Evolutionary conservation across 2,888 invertebrate species (phyloP), one percentile per base, ranked within the genome.

Genomic region (Heliconius ethilla): DNA sequence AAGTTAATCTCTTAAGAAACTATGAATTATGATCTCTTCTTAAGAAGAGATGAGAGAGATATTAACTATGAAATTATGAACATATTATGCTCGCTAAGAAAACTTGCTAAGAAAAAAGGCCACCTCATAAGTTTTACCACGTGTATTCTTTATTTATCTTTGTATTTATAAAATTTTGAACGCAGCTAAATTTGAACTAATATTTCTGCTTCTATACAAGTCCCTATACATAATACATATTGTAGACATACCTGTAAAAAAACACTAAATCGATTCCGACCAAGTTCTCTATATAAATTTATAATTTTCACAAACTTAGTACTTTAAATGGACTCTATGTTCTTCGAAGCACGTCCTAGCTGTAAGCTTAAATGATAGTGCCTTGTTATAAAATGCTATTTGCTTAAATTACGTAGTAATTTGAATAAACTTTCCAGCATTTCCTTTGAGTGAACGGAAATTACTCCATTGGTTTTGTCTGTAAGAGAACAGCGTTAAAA

Each of bases 381-480:
- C 3, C 74, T 65, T 40, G 63, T 74, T 63, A 74, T 55, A 74
- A 73, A 74, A 74, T 40, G 62, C 73, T 74, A 62, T 63, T 74
- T 59, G 45, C 29, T 59, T 72, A 72, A 55, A 72, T 72, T 74
- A 62, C 62, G 63, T 27, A 40, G 63, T 65, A 74, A 45, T 74
- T 59, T 72, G 33, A 70, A 70, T 59, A 72, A 72, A n/a, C 10
- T 72, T 5, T 11, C 70, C 51, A 59, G 59, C 55, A 59, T 33
- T 59, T 72, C 59, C 72, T 72, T 72, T 72, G 33, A 72, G 33
- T 72, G 55, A n/a, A 59, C 59, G 72, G 72, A 72, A 72, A 59
- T 72, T 72, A 72, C 59, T 25, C 59, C 72, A 72, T 72, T 72
- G 72, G 72, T 72, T 72, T 29, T 72, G 55, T 72, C n/a, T 29